Evolutionary conservation across 2,113 vertebrate genomes (phyloP), one percentile per base, ranked within the genome.

Genomic region (Laticauda laticaudata): DNA sequence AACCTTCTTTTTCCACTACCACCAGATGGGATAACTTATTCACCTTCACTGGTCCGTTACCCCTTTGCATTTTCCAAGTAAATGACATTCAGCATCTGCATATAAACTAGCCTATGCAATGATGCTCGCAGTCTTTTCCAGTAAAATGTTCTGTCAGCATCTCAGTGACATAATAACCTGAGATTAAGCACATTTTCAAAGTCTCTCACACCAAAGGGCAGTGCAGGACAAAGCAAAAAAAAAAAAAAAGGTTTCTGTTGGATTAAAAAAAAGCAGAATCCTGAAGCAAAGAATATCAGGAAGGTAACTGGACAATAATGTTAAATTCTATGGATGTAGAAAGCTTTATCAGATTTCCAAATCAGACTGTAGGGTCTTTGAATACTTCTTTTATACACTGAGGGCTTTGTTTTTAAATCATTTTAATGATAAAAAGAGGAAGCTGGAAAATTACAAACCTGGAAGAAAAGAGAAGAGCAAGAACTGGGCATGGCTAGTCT

Each of bases 131-230:
- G 8, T 23, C 51, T 51, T 61, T 85, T 18, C 9, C 0, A 0
- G 4, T 86, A 91, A 93, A 90, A 87, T 75, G 61, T 75, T 34
- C 10, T 89, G 87, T 89, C 87, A 92, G 61, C 92, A 92, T 57
- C 53, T 53, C 53, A 57, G 6, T 15, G 53, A 85, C 87, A 81
- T 55, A 7, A 24, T 48, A 88, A 75, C 59, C 9, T 55, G 29
- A 14, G 48, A 54, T 64, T 75, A 88, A 69, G 14, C n/a, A 88
- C 29, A 29, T 92, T 54, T 92, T 5, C 61, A 24, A 48, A 69
- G 20, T 43, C 12, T 51, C 56, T n/a, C 75, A 21, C 29, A 54
- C 48, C n/a, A 91, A 75, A 34, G 14, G 18, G 53, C 64, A 39
- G n/a, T 55, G 51, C 29, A 43, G 18, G 11, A 56, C 15, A 75